Base-by-base conservation (phyloP, 2,113 vertebrate genomes). In the Coryphaenoides rupestris region DNA sequence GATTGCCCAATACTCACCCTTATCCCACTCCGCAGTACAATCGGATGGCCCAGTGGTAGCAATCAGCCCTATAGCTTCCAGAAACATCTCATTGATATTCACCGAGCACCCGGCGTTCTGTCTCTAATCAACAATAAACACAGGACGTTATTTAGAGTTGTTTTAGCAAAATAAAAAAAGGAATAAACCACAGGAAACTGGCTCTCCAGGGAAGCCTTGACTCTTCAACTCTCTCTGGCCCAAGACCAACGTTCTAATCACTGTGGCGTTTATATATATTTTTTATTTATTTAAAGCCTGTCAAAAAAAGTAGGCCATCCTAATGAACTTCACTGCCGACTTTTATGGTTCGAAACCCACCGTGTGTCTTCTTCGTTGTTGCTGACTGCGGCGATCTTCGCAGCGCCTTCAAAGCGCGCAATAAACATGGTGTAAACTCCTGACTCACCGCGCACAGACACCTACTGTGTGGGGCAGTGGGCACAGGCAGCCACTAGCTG, bases 1-100 rank as follows among this genome's bases (percentile, higher is more conserved):
- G 15, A 63, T 74, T 81, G 66, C 72, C n/a, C 67, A 75, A 80
- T 60, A 69, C 50, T 23, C 59, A 19, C 3, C 24, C 64, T 40
- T 17, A 21, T 1, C 50, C 56, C 45, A 0, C 21, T 5, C 47
- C 33, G 46, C 63, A 19, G 45, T 46, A 33, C 12, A 16, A 54
- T 1, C 12, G 1, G 26, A n/a, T 9, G 21, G 24, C 5, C 16
- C 33, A 40, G 33, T 40, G 33, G 9, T 12, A 40, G 33, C 33
- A 40, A 40, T 40, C 33, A 13, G 33, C 7, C 33, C 33, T 40
- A 40, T 40, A 26, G 24, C 24, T 26, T 26, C 24, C 6, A 26
- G 33, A 40, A 40, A 40, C 33, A 40, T 40, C 33, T 40, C 33
- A 40, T 40, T 40, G 33, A 40, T 40, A 40, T 40, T 40, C 33